Conservation (phyloP, 2,797 vertebrate species). For the Rhincodon typus region DNA sequence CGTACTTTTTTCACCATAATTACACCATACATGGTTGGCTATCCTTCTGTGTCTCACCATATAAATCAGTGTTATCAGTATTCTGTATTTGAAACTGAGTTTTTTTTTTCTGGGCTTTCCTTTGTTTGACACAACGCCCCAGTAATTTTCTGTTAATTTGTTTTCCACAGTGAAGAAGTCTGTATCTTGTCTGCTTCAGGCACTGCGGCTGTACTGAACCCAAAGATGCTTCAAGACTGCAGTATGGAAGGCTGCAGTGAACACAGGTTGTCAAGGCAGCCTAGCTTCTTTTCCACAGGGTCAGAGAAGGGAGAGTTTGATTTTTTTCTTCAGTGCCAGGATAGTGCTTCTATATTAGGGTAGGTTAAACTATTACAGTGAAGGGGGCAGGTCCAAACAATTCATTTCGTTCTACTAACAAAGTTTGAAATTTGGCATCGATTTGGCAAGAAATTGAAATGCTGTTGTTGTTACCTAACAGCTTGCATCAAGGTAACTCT, state of each 20-base stretch:
- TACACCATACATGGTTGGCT: background rate
- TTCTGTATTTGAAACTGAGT: background rate
- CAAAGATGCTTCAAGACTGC: slow-evolving; percentile 89
- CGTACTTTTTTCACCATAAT: background rate
- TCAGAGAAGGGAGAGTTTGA: slow-evolving; percentile 69
- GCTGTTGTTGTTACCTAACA: slow-evolving; percentile 49
- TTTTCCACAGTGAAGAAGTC: slow-evolving; percentile 79
- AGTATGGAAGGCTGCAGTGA: slow-evolving; percentile 79
- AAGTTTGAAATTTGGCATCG: slow-evolving; percentile 47
- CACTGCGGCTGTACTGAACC: slow-evolving; percentile 90
- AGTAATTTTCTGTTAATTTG: slow-evolving; percentile 27
- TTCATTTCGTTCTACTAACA: slow-evolving; percentile 55
- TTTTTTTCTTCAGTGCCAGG: slow-evolving; percentile 59
- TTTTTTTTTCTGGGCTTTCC: slow-evolving; percentile 43
- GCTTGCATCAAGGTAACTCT: slow-evolving; percentile 52
- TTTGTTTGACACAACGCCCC: background rate
- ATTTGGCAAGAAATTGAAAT: slow-evolving; percentile 42
- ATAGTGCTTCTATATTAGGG: slow-evolving; percentile 64
- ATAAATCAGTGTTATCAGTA: background rate
- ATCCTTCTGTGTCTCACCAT: background rate
- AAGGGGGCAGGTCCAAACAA: slow-evolving; percentile 50
- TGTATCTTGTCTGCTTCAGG: slow-evolving; percentile 96
- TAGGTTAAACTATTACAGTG: slow-evolving; percentile 57
- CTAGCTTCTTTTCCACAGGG: slow-evolving; percentile 66
- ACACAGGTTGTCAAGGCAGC: slow-evolving; percentile 80